Conservation (phyloP, 64 coral and sea anemone species). For the Stichodactyla helianthus region DNA sequence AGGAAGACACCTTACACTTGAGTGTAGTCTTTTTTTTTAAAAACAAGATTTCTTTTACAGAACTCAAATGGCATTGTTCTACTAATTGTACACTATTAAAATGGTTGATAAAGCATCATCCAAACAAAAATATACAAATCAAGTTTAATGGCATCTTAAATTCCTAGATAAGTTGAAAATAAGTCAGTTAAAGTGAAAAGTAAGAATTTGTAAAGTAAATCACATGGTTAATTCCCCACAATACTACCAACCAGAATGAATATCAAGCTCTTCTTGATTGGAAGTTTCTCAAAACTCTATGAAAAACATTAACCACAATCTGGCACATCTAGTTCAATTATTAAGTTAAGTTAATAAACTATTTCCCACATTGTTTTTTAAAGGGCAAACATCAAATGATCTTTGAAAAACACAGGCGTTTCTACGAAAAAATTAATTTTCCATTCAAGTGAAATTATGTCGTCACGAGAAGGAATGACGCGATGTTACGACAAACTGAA, state of each 20-base stretch:
- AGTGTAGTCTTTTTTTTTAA: no score
- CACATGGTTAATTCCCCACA: background rate
- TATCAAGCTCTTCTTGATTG: background rate
- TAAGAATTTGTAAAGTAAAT: background rate
- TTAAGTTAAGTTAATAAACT: background rate
- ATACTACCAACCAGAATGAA: background rate
- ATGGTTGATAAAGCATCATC: no score
- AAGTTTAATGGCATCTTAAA: background rate
- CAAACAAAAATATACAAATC: background rate
- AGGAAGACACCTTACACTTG: no score
- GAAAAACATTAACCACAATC: background rate
- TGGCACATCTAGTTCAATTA: background rate
- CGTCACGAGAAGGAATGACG: conserved; percentile 53
- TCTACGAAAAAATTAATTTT: conserved; percentile 26
- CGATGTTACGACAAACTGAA: conserved; percentile 2
- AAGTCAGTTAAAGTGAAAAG: background rate
- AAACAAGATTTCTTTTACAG: no score
- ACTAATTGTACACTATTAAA: no score
- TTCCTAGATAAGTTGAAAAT: background rate
- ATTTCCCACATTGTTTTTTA: background rate
- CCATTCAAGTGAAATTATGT: conserved; percentile 53
- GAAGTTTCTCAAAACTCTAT: background rate
- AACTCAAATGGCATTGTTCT: no score
- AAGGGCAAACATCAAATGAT: background rate
- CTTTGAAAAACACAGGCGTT: background rate